phyloP scores from a whole-genome alignment of 1,140 invertebrate genomes.

The Scaptomyza pallida region DNA sequence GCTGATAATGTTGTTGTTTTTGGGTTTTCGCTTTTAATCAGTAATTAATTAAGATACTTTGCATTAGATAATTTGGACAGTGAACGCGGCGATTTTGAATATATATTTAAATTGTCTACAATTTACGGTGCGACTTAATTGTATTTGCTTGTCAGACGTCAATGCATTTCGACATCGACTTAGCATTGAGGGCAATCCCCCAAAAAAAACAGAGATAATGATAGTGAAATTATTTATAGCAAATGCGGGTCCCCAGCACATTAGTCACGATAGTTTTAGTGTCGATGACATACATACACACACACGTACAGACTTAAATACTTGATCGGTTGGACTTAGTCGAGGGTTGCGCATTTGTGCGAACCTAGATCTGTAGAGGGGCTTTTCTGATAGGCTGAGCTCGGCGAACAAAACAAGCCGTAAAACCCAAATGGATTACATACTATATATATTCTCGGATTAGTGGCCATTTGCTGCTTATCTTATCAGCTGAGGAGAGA shows the following conservation, averaged over 20 bases:
- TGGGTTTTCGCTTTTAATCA: slow-evolving; percentile 52
- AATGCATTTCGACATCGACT: slow-evolving; percentile 32
- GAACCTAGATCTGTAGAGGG: slow-evolving; percentile 6
- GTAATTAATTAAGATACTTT: slow-evolving; percentile 82
- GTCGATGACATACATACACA: not conserved
- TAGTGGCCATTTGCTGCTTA: slow-evolving; percentile 17
- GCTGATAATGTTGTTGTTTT: slow-evolving; percentile 6
- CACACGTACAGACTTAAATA: slow-evolving; percentile 2
- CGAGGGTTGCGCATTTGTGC: slow-evolving; percentile 9
- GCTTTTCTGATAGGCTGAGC: slow-evolving; percentile 1
- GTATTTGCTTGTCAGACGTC: slow-evolving; percentile 76
- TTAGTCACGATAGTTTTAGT: slow-evolving; percentile 32
- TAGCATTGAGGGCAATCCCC: slow-evolving; percentile 34
- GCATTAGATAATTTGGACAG: slow-evolving; percentile 68
- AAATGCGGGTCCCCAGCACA: slow-evolving; percentile 37
- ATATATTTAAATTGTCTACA: slow-evolving; percentile 56
- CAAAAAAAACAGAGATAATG: slow-evolving; percentile 36
- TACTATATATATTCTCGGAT: slow-evolving; percentile 32
- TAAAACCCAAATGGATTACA: slow-evolving; percentile 29
- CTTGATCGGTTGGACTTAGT: not conserved
- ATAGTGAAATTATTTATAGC: slow-evolving; percentile 55
- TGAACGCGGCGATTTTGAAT: slow-evolving; percentile 21
- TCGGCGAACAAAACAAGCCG: slow-evolving; percentile 32
- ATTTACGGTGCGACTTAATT: slow-evolving; percentile 75
- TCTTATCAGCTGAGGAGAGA: slow-evolving; percentile 24